A percentile compares a stretch with the other conserved stretches of the same genome.
Evolutionary conservation across 2,888 invertebrate genomes (phyloP).

Genomic region (Spatulosminthurus flaviceps): DNA sequence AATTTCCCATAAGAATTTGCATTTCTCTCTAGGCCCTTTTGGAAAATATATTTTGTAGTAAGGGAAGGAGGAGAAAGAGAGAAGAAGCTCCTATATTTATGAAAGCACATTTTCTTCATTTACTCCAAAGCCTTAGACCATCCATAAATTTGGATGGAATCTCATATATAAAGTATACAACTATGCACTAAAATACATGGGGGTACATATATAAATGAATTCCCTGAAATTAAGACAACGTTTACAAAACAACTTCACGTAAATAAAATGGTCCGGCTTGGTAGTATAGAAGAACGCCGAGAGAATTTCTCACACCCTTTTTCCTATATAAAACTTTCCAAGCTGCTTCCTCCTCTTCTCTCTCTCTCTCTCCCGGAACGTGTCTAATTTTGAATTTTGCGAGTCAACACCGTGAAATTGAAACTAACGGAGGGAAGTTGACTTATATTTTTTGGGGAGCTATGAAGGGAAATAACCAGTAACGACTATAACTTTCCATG

Average conservation of each 20-base stretch:
- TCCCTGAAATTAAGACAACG: slow-evolving; percentile 1
- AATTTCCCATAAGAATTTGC: not conserved
- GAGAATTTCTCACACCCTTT: slow-evolving; percentile 15
- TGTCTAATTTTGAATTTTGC: slow-evolving; percentile 45
- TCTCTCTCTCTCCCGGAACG: not conserved
- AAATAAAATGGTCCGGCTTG: not conserved
- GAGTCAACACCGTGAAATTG: slow-evolving; percentile 47
- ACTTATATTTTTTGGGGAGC: slow-evolving; percentile 19
- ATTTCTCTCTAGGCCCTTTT: not conserved
- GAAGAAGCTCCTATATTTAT: slow-evolving; percentile 32
- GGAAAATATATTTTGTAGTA: not conserved
- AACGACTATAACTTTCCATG: too few species aligned
- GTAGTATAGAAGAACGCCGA: not conserved
- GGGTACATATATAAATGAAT: not conserved
- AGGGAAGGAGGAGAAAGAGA: slow-evolving; percentile 1
- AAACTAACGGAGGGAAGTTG: slow-evolving; percentile 45
- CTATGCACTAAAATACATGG: not conserved
- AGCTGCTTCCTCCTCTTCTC: not conserved
- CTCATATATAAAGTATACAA: too few species aligned
- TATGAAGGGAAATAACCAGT: too few species aligned
- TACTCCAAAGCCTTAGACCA: slow-evolving; percentile 33
- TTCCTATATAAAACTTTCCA: slow-evolving; percentile 3
- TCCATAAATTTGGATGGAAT: slow-evolving; percentile 35
- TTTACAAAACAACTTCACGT: slow-evolving; percentile 23
- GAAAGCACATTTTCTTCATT: slow-evolving; percentile 45